These are phyloP conservation scores for Pseudobourletiella spinata DNA, from an alignment of 1,140 invertebrate genomes.

Conservation along the genomic window DNA sequence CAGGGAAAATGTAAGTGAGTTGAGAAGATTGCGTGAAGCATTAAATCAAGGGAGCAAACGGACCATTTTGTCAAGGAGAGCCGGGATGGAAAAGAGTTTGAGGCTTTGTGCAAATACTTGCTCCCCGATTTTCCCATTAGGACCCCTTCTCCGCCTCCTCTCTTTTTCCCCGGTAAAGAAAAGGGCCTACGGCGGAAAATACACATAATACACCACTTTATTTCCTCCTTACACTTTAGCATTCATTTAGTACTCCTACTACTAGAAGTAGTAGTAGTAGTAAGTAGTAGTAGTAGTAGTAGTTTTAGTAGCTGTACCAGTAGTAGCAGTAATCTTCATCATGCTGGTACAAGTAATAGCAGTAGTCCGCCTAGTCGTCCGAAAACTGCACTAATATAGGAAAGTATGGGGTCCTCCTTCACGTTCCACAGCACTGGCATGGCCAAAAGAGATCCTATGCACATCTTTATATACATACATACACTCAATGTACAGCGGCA, in stretches of 20 bases:
- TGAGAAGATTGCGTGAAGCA: slow-evolving; percentile 30
- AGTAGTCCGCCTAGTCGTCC: no score
- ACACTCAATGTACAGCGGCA: neutral
- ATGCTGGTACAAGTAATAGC: no score
- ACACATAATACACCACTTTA: slow-evolving; percentile 31
- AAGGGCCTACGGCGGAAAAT: slow-evolving; percentile 24
- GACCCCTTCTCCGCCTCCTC: slow-evolving; percentile 6
- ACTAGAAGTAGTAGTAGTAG: no score
- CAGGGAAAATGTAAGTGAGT: slow-evolving; percentile 29
- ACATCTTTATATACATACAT: neutral
- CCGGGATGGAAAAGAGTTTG: slow-evolving; percentile 23
- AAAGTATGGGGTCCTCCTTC: no score
- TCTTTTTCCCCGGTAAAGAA: slow-evolving; percentile 8
- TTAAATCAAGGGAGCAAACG: slow-evolving; percentile 36
- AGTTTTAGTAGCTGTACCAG: no score
- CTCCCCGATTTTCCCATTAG: slow-evolving; percentile 27
- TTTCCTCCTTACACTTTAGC: slow-evolving; percentile 20
- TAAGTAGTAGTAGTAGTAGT: no score
- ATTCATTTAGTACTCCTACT: slow-evolving; percentile 26
- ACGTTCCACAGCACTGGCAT: neutral
- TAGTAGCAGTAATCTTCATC: no score
- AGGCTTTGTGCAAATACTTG: slow-evolving; percentile 30
- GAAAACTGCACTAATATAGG: no score
- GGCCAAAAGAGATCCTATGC: neutral
- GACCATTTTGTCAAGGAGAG: slow-evolving; percentile 33